phyloP scores from a whole-genome alignment of 2,888 invertebrate species.

The Trichacis sp. region DNA sequence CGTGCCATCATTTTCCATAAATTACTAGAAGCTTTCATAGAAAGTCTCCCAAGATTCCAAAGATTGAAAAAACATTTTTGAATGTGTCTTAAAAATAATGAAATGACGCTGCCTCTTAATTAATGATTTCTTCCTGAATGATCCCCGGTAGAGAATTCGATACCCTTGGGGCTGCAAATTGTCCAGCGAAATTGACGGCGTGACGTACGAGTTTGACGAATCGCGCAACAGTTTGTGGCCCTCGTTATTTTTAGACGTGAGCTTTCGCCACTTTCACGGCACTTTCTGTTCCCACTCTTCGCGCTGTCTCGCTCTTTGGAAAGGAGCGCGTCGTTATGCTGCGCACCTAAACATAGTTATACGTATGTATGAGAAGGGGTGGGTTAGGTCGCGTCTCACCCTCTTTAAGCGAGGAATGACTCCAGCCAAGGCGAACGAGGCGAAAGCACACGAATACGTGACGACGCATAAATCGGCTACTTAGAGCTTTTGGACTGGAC shows the following conservation, averaged over 20 bases:
- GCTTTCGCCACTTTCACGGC: constrained; percentile 12
- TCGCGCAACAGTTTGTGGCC: constrained; percentile 57
- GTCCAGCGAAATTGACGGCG: constrained; percentile 6
- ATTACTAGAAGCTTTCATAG: no score
- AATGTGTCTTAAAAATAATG: no score
- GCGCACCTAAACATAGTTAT: constrained; percentile 27
- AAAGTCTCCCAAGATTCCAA: no score
- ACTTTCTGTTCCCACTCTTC: no score
- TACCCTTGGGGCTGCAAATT: no score
- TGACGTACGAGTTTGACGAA: constrained; percentile 55
- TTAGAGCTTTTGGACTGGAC: constrained; percentile 44
- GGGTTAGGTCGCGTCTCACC: constrained; percentile 40
- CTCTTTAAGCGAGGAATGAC: constrained; percentile 34
- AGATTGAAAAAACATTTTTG: no score
- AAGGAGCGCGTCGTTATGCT: constrained; percentile 35
- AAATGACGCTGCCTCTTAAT: no score
- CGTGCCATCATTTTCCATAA: not conserved
- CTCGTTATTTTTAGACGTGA: constrained; percentile 36
- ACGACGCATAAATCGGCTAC: constrained; percentile 55
- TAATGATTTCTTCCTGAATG: no score
- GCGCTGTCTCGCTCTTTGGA: no score
- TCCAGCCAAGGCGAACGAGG: constrained; percentile 44
- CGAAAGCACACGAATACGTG: constrained; percentile 49
- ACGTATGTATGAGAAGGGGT: no score
- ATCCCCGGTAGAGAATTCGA: no score